phyloP scores from a whole-genome alignment of 2,888 invertebrate genomes.

The Ochlodes sylvanus region DNA sequence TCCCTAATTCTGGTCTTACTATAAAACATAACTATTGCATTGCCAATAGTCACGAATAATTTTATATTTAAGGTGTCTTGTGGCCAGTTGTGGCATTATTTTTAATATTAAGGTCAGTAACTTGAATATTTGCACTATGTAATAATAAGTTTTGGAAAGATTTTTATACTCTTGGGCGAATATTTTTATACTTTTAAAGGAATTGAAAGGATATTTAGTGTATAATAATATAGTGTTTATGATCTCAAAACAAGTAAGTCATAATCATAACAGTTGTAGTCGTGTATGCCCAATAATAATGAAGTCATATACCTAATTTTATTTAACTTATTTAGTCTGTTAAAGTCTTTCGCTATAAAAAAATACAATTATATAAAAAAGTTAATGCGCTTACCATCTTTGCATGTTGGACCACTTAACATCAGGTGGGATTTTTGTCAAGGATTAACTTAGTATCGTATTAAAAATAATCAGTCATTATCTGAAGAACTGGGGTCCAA shows the following conservation, averaged over 20 bases:
- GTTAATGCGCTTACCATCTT: no score
- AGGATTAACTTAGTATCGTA: no score
- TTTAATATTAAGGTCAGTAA: conserved; percentile 50
- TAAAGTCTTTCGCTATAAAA: conserved; percentile 5
- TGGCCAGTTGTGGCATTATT: conserved; percentile 45
- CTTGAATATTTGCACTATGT: conserved; percentile 46
- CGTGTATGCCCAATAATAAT: conserved; percentile 37
- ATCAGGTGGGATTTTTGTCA: no score
- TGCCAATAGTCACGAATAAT: background rate
- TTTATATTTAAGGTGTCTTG: conserved; percentile 17
- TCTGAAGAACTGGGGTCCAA: no score
- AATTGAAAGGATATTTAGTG: conserved; percentile 10
- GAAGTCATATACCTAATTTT: conserved; percentile 11
- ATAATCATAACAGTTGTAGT: conserved; percentile 46
- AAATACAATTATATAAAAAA: background rate
- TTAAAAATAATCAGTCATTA: no score
- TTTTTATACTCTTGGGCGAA: conserved; percentile 28
- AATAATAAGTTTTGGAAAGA: conserved; percentile 30
- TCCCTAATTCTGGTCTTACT: background rate
- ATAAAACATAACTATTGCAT: conserved; percentile 11
- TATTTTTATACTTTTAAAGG: conserved; percentile 28
- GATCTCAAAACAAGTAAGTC: conserved; percentile 51
- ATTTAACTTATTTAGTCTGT: conserved; percentile 12
- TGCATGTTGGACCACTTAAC: no score
- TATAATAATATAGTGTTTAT: conserved; percentile 38